phyloP scores from a whole-genome alignment of 2,888 invertebrate species.

The Troglohyphantes excavatus region DNA sequence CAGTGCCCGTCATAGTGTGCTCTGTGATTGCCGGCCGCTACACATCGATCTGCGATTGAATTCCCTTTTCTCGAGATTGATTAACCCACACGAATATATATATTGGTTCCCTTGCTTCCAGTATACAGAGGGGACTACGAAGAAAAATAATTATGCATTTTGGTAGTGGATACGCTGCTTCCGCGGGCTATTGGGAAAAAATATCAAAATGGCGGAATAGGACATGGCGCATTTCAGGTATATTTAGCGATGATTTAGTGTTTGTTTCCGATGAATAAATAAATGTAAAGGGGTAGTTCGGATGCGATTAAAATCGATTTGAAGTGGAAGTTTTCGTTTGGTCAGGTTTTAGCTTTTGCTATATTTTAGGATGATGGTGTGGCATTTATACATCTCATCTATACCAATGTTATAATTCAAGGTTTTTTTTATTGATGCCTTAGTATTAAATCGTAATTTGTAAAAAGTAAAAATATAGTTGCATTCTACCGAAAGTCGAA shows the following conservation, averaged over 20 bases:
- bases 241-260: neutral
- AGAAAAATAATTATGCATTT: conserved; percentile 77
- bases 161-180: neutral
- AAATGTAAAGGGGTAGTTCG: neutral
- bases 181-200: neutral
- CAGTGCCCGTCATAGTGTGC: conserved; percentile 74
- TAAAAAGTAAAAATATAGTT: too few relatives aligned
- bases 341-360: too few relatives aligned
- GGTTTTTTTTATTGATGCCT: too few relatives aligned
- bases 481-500: too few relatives aligned
- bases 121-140: neutral
- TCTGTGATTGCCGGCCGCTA: conserved; percentile 73
- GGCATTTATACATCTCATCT: too few relatives aligned
- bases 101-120: conserved; percentile 16
- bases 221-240: neutral
- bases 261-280: conserved; percentile 3
- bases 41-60: conserved; percentile 76
- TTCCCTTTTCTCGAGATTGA: conserved; percentile 76
- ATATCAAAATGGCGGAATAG: neutral
- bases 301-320: neutral
- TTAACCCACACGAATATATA: conserved; percentile 78
- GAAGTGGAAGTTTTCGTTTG: neutral
- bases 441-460: too few relatives aligned
- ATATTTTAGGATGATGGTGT: too few relatives aligned
- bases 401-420: too few relatives aligned